Base-by-base conservation (phyloP, 2,797 vertebrate genomes). In the Bovichtus diacanthus region DNA sequence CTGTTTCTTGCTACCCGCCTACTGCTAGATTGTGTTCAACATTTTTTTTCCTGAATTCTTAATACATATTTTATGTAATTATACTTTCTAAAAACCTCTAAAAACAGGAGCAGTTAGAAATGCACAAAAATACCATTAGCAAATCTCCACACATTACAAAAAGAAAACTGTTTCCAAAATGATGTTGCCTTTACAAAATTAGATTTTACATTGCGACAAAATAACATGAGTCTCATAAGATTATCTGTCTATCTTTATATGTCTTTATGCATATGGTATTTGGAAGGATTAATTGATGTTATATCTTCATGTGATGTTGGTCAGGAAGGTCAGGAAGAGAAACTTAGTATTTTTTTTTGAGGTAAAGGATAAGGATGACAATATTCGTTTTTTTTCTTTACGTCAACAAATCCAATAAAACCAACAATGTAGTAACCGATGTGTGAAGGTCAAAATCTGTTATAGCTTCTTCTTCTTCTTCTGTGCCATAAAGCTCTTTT, bases 11-110 rank as follows among this genome's bases (percentile, higher is more conserved):
- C 43, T 59, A 53, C 25, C 29, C 51, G 73, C 47, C n/a, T 73
- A 12, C 36, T 67, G 25, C 10, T 43, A 50, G 9, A 31, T 12
- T 56, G 11, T 69, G 34, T 65, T 63, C 31, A 56, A 31, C 47
- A 43, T 13, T 64, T 60, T 21, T 41, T 29, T 29, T 18, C 49
- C n/a, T 64, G 5, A 51, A 51, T 36, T 78, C 43, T 78, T 78
- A 61, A n/a, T 25, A 39, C 43, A 65, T n/a, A 27, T 41, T 58
- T 63, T 41, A 39, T 61, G 16, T 49, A 72, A 74, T 69, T 70
- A 47, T 7, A 55, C 64, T 51, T 51, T 62, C 16, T 25, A 23
- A 60, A 70, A 70, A 3, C 19, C 23, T 31, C 3, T 5, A 38
- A 15, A 59, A 51, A 54, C 41, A 66, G 29, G 43, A 15, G 62